A percentile compares a stretch with the other conserved stretches of the same genome.
Evolutionary conservation across 2,888 invertebrate genomes (phyloP).

Genomic region (Blomia tropicalis): DNA sequence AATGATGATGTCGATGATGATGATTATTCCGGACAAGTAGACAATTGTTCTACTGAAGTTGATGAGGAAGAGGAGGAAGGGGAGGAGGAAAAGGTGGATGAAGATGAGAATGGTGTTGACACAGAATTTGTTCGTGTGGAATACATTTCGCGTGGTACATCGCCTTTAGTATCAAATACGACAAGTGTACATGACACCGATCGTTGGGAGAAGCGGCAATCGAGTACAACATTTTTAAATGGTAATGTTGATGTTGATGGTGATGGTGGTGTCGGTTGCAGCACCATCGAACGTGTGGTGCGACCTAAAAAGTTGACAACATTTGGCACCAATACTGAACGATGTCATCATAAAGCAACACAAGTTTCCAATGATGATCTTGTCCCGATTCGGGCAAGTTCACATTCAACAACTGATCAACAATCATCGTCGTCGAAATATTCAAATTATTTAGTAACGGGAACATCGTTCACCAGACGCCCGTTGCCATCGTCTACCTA

Average conservation of each 20-base stretch:
- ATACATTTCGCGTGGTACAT: slow-evolving; percentile 6
- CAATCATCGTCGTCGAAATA: slow-evolving; percentile 8
- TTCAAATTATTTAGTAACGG: neutral
- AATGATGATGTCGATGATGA: neutral
- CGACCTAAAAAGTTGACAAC: slow-evolving; percentile 15
- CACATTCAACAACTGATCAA: no score
- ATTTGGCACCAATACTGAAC: neutral
- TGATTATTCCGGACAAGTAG: slow-evolving; percentile 3
- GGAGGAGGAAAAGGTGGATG: neutral
- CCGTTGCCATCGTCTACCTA: no score
- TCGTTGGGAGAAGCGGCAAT: neutral
- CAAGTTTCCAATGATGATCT: slow-evolving; percentile 1
- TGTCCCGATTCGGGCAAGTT: neutral
- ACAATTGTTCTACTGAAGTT: neutral
- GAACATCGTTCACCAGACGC: neutral
- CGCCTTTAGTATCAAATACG: no score
- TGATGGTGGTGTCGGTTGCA: neutral
- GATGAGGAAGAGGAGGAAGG: neutral
- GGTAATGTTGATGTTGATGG: neutral
- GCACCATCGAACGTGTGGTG: neutral
- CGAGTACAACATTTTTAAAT: neutral
- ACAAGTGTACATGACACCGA: slow-evolving; percentile 13
- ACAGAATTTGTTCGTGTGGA: neutral
- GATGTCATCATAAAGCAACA: slow-evolving; percentile 12
- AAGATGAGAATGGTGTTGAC: neutral